A percentile compares a stretch with the other conserved stretches of the same genome.
These are phyloP conservation scores for Papilio polytes DNA, from an alignment of 1,140 invertebrate species.

Conservation along the genomic window DNA sequence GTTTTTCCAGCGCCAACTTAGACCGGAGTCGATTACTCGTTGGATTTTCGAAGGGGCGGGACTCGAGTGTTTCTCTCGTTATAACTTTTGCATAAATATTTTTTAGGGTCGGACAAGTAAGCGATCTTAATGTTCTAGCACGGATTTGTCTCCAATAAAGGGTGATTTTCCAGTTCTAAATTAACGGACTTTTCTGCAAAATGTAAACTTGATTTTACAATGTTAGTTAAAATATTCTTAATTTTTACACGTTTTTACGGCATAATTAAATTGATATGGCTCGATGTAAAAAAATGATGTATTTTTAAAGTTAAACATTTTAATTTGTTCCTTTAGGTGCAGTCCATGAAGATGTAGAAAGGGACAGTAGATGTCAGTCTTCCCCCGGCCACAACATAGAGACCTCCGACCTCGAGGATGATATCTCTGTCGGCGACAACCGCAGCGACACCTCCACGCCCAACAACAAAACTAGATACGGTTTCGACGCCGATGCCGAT, in stretches of 20 bases:
- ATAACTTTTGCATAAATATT: constrained; percentile 79
- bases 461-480: constrained; percentile 53
- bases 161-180: background rate
- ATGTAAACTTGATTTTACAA: background rate
- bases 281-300: background rate
- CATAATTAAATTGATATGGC: too few species aligned
- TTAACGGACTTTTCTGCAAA: background rate
- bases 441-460: constrained; percentile 73
- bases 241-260: too few species aligned
- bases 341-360: constrained; percentile 58
- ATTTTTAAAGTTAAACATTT: constrained; percentile 18
- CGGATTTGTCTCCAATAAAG: constrained; percentile 62
- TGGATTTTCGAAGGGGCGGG: constrained; percentile 49
- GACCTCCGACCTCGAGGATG: constrained; percentile 71
- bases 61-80: constrained; percentile 71
- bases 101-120: constrained; percentile 62
- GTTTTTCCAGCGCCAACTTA: constrained; percentile 58
- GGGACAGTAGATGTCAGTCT: constrained; percentile 54
- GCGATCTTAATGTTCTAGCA: constrained; percentile 69
- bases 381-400: constrained; percentile 60
- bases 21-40: constrained; percentile 67
- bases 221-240: too few species aligned
- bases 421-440: constrained; percentile 79
- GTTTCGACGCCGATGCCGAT: constrained; percentile 55
- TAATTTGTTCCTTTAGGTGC: constrained; percentile 51